Evolutionary conservation across 2,113 vertebrate genomes (phyloP), one percentile per base, ranked within the genome.

Genomic region (Hypocryptadius cinnamomeus): DNA sequence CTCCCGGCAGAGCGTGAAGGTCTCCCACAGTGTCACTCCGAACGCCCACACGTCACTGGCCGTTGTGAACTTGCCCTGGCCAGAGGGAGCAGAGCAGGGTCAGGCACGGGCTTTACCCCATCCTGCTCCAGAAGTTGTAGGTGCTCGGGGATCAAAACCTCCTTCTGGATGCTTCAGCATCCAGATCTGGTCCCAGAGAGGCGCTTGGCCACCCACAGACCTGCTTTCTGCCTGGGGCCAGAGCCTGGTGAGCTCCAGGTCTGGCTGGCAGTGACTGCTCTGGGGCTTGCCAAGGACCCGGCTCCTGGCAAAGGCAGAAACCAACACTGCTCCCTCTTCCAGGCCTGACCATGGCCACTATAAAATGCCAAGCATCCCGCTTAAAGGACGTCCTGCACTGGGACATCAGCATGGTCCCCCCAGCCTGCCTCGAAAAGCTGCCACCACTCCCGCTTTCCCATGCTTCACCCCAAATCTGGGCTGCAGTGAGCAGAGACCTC

Each of bases 21-120:
- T 98, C 97, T 99, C 99, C 99, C 99, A 99, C 70, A 99, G 96
- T 0, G 99, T 99, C 94, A 99, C 99, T 2, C 98, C 99, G 0
- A 99, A 99, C 0, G 99, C 99, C 99, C 99, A 99, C 89, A 99
- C 98, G 0, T 99, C 99, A 54, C 99, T 99, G 69, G 99, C 99
- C 3, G 99, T 99, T 9, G 99, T 99, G 97, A 99, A 99, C 79
- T 99, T 99, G 54, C 99, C 99, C 99, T 99, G 90, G n/a, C 40
- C 86, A 25, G 48, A 69, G 37, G 54, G 48, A 83, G n/a, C 20
- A 86, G n/a, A 92, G 40, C 4, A 0, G 30, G 17, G 19, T 81
- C 33, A 8, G 56, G 27, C 47, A 24, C 17, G 15, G 27, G 37
- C 37, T 59, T 33, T 64, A 76, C 28, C 40, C 35, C 18, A 4